A percentile compares a stretch with the other conserved stretches of the same genome.
These are phyloP conservation scores for Theristicus caerulescens DNA, from an alignment of 2,113 vertebrate genomes.

Conservation along the genomic window DNA sequence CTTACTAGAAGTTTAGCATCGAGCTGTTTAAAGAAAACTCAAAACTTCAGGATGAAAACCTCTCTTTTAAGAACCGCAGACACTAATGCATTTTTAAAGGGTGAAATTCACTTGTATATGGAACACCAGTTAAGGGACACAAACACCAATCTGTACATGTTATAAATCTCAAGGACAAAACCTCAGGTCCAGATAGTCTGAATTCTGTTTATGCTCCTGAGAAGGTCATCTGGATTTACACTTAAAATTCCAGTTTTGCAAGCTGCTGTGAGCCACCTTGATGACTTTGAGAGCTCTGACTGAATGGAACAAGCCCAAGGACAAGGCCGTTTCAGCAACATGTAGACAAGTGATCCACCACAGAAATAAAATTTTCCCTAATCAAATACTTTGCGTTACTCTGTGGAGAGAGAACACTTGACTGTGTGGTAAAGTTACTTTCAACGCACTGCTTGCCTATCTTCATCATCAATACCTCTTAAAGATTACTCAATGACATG, in stretches of 20 bases:
- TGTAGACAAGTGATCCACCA: neutral
- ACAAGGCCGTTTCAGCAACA: neutral
- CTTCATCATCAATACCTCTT: neutral
- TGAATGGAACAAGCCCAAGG: neutral
- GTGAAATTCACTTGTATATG: neutral
- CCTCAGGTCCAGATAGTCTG: neutral
- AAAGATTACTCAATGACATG: neutral
- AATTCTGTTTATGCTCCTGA: neutral
- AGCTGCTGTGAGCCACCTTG: neutral
- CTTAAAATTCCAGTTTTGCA: neutral
- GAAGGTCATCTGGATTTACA: neutral
- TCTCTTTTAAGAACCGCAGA: neutral
- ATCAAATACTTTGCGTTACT: neutral
- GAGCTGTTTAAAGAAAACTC: neutral
- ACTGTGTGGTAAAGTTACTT: neutral
- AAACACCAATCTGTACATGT: neutral
- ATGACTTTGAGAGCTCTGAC: neutral
- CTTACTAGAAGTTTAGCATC: neutral
- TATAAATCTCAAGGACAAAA: neutral
- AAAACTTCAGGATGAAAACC: neutral
- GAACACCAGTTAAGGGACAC: neutral
- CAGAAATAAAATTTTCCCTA: neutral
- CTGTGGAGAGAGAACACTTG: neutral
- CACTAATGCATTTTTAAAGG: neutral
- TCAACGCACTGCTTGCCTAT: neutral